Evolutionary conservation across 2,113 vertebrate genomes (phyloP).

Genomic region (Cranoglanis bouderius): DNA sequence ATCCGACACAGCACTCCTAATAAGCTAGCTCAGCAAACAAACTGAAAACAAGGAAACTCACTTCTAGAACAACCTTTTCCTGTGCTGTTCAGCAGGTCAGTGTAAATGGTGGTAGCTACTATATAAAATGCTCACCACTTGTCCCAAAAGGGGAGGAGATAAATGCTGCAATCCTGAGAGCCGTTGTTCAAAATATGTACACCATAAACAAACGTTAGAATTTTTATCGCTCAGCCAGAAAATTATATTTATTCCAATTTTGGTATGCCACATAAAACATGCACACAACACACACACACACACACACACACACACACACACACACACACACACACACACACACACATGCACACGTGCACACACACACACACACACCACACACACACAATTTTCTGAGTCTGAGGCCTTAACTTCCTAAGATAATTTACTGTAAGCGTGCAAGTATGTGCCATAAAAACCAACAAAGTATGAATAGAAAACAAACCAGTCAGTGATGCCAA

Average conservation of each 20-base stretch:
- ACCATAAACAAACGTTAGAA: neutral
- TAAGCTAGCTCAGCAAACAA: conserved; percentile 45
- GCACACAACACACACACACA: neutral
- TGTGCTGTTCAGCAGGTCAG: conserved; percentile 28
- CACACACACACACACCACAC: neutral
- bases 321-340: conserved; percentile 17
- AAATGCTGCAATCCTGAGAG: conserved; percentile 29
- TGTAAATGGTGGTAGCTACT: conserved; percentile 40
- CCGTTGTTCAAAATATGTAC: conserved; percentile 13
- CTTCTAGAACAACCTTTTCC: conserved; percentile 29
- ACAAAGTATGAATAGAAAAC: conserved; percentile 19
- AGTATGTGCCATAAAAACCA: conserved; percentile 19
- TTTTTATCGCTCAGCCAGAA: conserved; percentile 7
- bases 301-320: neutral
- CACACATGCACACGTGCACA: neutral
- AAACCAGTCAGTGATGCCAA: conserved; percentile 19
- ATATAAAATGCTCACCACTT: conserved; percentile 23
- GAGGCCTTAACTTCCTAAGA: neutral
- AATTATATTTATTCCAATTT: conserved; percentile 16
- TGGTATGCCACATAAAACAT: neutral
- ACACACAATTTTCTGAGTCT: conserved; percentile 21
- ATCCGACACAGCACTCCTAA: neutral
- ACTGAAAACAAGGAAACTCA: neutral
- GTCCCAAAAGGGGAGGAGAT: conserved; percentile 33
- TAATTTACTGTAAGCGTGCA: conserved; percentile 28